Conservation (phyloP, 2,888 invertebrate species). For the Apamea monoglypha region DNA sequence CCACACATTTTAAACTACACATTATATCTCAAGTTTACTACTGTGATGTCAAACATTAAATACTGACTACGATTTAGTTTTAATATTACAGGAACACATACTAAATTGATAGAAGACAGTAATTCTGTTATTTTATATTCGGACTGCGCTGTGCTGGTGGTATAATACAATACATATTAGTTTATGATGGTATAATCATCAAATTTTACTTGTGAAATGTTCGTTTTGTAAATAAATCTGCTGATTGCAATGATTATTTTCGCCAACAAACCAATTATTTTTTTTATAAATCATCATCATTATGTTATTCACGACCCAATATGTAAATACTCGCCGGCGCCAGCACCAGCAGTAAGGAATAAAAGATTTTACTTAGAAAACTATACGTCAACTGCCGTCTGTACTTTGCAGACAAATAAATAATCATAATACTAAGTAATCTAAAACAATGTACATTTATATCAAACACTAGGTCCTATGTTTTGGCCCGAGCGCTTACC, state of each 20-base stretch:
- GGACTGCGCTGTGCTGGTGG: background rate
- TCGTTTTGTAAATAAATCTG: background rate
- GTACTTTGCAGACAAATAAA: background rate
- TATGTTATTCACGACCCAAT: background rate
- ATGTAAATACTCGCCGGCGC: slow-evolving; percentile 2
- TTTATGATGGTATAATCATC: background rate
- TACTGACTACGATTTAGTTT: background rate
- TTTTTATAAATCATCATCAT: background rate
- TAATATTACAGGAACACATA: background rate
- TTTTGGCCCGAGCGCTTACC: background rate
- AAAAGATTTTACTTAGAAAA: background rate
- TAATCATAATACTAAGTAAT: background rate
- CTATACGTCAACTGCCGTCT: background rate
- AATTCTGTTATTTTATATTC: slow-evolving; percentile 5
- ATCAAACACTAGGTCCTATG: slow-evolving; percentile 31
- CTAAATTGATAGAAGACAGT: background rate
- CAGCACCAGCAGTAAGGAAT: slow-evolving; percentile 13
- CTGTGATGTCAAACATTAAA: background rate
- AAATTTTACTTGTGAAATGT: background rate
- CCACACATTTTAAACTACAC: background rate
- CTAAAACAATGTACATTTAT: slow-evolving; percentile 28
- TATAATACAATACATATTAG: background rate
- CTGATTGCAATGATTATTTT: background rate
- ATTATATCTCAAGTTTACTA: background rate
- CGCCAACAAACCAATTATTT: background rate